Evolutionary conservation across 2,888 invertebrate species (phyloP).

Genomic region (Nomada fucata): DNA sequence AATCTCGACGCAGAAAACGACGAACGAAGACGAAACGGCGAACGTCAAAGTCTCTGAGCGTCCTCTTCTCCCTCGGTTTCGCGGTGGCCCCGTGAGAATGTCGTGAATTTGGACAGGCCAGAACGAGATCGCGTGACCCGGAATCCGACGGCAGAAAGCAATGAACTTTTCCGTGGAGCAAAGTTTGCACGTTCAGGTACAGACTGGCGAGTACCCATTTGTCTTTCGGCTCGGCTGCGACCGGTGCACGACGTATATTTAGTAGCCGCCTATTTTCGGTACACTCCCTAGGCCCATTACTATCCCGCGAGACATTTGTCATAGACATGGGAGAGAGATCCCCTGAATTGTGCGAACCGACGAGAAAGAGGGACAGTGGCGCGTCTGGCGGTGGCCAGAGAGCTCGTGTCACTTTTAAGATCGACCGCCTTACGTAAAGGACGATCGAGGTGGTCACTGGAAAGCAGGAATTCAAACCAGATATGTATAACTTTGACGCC

Average conservation of each 20-base stretch:
- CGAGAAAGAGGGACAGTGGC: background rate
- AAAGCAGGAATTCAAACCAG: slow-evolving; percentile 9
- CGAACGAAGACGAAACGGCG: too few species aligned
- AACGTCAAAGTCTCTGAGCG: background rate
- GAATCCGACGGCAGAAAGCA: slow-evolving; percentile 62
- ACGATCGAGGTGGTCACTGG: slow-evolving; percentile 23
- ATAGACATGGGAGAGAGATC: slow-evolving; percentile 51
- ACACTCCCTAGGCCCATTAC: slow-evolving; percentile 59
- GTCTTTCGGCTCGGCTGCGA: slow-evolving; percentile 63
- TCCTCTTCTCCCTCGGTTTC: background rate
- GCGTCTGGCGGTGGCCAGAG: slow-evolving; percentile 38
- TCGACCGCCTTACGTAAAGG: slow-evolving; percentile 49
- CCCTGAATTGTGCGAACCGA: slow-evolving; percentile 50
- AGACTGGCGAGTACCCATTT: slow-evolving; percentile 61
- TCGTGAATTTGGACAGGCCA: slow-evolving; percentile 41
- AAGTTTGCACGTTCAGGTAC: slow-evolving; percentile 66
- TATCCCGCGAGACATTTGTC: slow-evolving; percentile 55
- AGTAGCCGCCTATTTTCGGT: slow-evolving; percentile 64
- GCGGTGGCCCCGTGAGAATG: slow-evolving; percentile 26
- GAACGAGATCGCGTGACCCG: slow-evolving; percentile 56
- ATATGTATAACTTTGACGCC: background rate
- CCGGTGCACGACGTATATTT: slow-evolving; percentile 68
- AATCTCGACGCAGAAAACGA: too few species aligned
- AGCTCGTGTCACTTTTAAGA: slow-evolving; percentile 33
- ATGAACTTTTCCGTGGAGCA: slow-evolving; percentile 62